Percentiles rank a stretch among this genome's conserved stretches.
phyloP scores from a whole-genome alignment of 2,888 invertebrate genomes.

The Epistrophe eligans region DNA sequence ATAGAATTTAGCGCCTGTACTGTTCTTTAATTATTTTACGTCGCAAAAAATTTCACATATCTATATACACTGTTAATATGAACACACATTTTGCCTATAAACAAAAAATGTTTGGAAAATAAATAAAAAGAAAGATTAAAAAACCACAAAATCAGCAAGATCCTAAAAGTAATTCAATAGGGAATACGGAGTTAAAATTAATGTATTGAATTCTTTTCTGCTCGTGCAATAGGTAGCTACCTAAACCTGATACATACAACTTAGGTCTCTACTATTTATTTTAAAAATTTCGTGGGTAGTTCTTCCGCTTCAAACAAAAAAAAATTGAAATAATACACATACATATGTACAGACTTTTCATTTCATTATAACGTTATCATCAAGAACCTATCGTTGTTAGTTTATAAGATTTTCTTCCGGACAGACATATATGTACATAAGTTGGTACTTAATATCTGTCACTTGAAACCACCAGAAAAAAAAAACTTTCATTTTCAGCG shows the following conservation, averaged over 20 bases:
- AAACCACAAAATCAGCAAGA: slow-evolving; percentile 11
- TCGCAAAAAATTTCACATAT: background rate
- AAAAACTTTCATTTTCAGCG: slow-evolving; percentile 71
- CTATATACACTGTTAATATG: background rate
- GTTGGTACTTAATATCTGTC: slow-evolving; percentile 22
- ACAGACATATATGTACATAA: slow-evolving; percentile 15
- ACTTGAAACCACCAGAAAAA: slow-evolving; percentile 32
- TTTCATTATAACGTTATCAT: background rate
- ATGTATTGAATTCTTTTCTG: background rate
- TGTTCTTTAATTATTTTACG: background rate
- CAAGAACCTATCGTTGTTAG: background rate
- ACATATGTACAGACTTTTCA: no score
- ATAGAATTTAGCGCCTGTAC: no score
- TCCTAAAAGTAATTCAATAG: slow-evolving; percentile 2
- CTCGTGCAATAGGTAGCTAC: background rate
- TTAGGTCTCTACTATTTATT: background rate
- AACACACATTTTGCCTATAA: background rate
- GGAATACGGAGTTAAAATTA: background rate
- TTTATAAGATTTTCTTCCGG: slow-evolving; percentile 43
- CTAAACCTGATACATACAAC: slow-evolving; percentile 13
- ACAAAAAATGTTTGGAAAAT: background rate
- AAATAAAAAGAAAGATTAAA: background rate
- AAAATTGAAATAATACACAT: slow-evolving; percentile 14
- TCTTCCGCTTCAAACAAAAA: slow-evolving; percentile 4
- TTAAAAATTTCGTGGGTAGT: slow-evolving; percentile 14